Percentiles rank a stretch among this genome's conserved stretches.
phyloP scores from a whole-genome alignment of 2,797 vertebrate genomes.

The Apodemus agrarius region DNA sequence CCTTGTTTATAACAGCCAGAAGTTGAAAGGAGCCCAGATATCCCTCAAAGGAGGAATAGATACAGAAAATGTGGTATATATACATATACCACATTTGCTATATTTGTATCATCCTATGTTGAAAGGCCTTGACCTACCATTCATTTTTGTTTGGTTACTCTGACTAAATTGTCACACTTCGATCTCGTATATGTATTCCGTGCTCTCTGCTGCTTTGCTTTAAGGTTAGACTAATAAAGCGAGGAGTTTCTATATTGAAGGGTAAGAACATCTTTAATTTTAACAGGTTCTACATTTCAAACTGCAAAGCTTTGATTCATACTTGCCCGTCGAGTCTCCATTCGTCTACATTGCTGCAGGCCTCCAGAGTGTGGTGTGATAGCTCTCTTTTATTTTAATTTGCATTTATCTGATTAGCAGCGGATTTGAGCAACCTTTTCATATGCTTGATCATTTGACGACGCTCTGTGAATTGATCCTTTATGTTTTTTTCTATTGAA shows the following conservation, averaged over 20 bases:
- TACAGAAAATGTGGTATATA: too few species aligned
- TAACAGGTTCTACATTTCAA: neutral
- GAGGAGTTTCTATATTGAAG: neutral
- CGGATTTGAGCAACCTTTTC: constrained; percentile 51
- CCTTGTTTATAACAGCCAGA: too few species aligned
- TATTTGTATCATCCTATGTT: neutral
- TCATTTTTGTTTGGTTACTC: neutral
- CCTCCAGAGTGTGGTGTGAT: neutral
- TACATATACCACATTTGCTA: too few species aligned
- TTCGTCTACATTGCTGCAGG: constrained; percentile 28
- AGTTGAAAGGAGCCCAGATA: too few species aligned
- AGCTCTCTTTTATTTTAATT: constrained; percentile 45
- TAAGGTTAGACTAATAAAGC: neutral
- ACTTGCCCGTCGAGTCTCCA: constrained; percentile 27
- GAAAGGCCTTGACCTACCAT: neutral
- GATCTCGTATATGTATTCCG: neutral
- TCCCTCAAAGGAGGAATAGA: too few species aligned
- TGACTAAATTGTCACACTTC: neutral
- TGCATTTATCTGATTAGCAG: constrained; percentile 44
- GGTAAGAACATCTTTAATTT: constrained; percentile 37
- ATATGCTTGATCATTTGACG: constrained; percentile 43
- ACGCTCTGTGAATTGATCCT: constrained; percentile 30
- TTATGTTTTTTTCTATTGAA: neutral
- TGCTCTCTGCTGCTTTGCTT: neutral
- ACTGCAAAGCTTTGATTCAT: constrained; percentile 51